phyloP scores from a whole-genome alignment of 2,797 vertebrate species.

The Danionella dracula region DNA sequence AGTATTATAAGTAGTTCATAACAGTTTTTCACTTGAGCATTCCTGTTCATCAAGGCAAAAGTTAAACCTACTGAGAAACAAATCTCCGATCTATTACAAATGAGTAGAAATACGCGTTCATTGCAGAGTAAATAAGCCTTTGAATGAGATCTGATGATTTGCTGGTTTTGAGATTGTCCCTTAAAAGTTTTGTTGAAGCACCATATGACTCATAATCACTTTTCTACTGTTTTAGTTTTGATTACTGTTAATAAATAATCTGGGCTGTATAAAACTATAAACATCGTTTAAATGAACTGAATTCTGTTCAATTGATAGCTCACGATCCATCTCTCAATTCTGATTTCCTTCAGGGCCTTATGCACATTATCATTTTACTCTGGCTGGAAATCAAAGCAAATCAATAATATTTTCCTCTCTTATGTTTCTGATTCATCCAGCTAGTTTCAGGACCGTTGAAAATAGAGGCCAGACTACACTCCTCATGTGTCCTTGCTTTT shows the following conservation, averaged over 20 bases:
- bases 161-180: neutral
- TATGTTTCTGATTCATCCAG: neutral
- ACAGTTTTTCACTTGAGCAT: neutral
- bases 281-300: neutral
- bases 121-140: too few species aligned
- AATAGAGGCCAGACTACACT: too few species aligned
- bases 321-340: neutral
- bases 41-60: neutral
- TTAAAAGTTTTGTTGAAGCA: neutral
- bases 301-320: conserved; percentile 10
- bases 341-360: conserved; percentile 1
- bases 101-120: too few species aligned
- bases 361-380: neutral
- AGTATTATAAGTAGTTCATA: neutral
- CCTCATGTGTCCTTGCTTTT: too few species aligned
- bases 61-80: neutral
- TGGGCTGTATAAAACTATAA: neutral
- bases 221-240: neutral
- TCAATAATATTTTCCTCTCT: neutral
- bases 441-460: neutral
- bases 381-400: neutral
- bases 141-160: neutral
- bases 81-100: neutral
- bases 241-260: neutral
- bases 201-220: neutral